Evolutionary conservation across 2,888 invertebrate species (phyloP).

Genomic region (Gymnocheta viridis): DNA sequence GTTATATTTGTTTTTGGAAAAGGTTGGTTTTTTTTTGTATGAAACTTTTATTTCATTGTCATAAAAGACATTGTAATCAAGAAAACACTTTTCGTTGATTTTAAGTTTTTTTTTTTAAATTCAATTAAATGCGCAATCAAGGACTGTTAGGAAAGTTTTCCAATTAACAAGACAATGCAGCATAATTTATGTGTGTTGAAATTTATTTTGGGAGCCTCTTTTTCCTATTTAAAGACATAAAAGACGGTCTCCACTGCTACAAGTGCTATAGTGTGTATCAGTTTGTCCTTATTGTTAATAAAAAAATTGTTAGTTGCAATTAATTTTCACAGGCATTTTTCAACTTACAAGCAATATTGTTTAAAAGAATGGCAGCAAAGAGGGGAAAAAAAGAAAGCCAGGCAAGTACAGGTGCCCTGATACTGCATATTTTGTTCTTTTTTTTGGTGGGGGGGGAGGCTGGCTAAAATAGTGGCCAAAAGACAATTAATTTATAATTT

Average conservation of each 20-base stretch:
- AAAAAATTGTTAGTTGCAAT: neutral
- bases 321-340: neutral
- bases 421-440: neutral
- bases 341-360: slow-evolving; percentile 7
- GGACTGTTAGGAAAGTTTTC: neutral
- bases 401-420: neutral
- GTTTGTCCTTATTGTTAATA: neutral
- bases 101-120: no score
- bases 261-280: neutral
- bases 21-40: no score
- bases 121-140: neutral
- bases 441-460: no score
- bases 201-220: neutral
- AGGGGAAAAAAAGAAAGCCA: neutral
- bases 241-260: neutral
- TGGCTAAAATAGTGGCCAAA: neutral
- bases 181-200: slow-evolving; percentile 4
- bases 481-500: slow-evolving; percentile 1
- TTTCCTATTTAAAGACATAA: neutral
- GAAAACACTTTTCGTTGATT: neutral
- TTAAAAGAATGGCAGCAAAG: neutral
- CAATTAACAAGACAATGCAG: neutral
- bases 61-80: no score
- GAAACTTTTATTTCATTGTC: no score
- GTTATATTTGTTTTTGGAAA: no score